A percentile compares a stretch with the other conserved stretches of the same genome.
phyloP scores from a whole-genome alignment of 2,888 invertebrate species.

The Tribolium freemani region DNA sequence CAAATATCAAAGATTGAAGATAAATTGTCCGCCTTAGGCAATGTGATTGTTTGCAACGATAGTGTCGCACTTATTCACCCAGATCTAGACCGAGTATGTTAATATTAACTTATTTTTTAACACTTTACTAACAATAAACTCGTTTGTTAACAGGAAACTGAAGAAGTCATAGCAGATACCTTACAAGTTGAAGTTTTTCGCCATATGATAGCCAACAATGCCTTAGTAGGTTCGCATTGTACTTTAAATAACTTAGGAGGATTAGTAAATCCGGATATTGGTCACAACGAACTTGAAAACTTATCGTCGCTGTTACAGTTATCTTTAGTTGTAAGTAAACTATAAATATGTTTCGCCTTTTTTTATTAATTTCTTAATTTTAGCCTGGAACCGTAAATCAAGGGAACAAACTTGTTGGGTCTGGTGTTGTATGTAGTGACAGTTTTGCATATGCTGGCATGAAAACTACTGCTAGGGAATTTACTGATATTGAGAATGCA shows the following conservation, averaged over 20 bases:
- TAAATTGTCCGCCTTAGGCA: constrained; percentile 96
- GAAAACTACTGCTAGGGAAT: constrained; percentile 6
- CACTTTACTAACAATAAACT: background rate
- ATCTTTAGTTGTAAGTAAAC: constrained; percentile 64
- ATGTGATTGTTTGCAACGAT: constrained; percentile 98
- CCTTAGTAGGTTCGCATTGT: constrained; percentile 95
- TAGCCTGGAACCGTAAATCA: constrained; percentile 97
- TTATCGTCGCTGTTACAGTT: constrained; percentile 92
- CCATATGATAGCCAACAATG: constrained; percentile 95
- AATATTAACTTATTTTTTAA: constrained; percentile 43
- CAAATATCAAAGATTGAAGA: constrained; percentile 96
- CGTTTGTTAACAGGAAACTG: constrained; percentile 77
- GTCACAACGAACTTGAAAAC: constrained; percentile 95
- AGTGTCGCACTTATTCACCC: constrained; percentile 99
- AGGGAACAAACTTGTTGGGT: constrained; percentile 95
- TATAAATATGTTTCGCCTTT: background rate
- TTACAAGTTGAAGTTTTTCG: constrained; percentile 97
- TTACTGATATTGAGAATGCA: constrained; percentile 76
- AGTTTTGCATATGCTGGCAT: constrained; percentile 63
- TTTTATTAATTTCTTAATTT: background rate
- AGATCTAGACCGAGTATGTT: constrained; percentile 90
- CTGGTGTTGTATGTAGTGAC: constrained; percentile 97
- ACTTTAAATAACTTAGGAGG: constrained; percentile 96
- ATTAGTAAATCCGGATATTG: constrained; percentile 95
- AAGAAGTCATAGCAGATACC: constrained; percentile 94